phyloP scores from a whole-genome alignment of 2,888 invertebrate species.

The Ectemnius continuus region DNA sequence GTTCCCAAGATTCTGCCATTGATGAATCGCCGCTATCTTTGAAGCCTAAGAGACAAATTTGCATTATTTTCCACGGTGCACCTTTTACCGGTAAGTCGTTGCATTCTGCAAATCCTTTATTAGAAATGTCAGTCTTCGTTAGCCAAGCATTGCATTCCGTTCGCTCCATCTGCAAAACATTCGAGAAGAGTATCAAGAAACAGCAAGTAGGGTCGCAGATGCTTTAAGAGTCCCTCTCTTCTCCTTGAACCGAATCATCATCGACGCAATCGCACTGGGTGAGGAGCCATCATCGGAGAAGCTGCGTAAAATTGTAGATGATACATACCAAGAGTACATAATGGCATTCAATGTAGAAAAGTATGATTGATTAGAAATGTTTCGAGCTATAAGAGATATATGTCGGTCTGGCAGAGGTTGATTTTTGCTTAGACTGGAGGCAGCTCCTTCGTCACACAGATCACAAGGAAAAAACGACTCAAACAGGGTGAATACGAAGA shows the following conservation, averaged over 20 bases:
- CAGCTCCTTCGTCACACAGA: too few relatives aligned
- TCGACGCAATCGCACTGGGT: slow-evolving; percentile 59
- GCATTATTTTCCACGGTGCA: slow-evolving; percentile 79
- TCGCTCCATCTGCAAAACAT: neutral
- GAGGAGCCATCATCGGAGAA: slow-evolving; percentile 49
- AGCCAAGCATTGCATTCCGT: neutral
- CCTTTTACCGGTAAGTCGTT: slow-evolving; percentile 74
- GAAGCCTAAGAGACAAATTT: slow-evolving; percentile 66
- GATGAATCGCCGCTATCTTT: slow-evolving; percentile 32
- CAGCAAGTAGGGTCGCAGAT: slow-evolving; percentile 78
- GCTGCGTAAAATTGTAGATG: slow-evolving; percentile 62
- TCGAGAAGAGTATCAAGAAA: slow-evolving; percentile 77
- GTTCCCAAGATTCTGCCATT: neutral
- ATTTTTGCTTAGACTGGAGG: too few relatives aligned
- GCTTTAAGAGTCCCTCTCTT: slow-evolving; percentile 61
- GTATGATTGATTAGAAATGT: slow-evolving; percentile 9
- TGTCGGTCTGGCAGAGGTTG: too few relatives aligned
- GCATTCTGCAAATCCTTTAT: neutral
- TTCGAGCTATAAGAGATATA: neutral
- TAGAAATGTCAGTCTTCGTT: too few relatives aligned
- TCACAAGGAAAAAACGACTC: too few relatives aligned
- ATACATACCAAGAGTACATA: slow-evolving; percentile 57
- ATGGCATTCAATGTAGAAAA: slow-evolving; percentile 28
- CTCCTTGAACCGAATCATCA: slow-evolving; percentile 60
- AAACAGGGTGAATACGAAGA: too few relatives aligned